Evolutionary conservation across 2,888 invertebrate species (phyloP).

Genomic region (Lasiommata megera): DNA sequence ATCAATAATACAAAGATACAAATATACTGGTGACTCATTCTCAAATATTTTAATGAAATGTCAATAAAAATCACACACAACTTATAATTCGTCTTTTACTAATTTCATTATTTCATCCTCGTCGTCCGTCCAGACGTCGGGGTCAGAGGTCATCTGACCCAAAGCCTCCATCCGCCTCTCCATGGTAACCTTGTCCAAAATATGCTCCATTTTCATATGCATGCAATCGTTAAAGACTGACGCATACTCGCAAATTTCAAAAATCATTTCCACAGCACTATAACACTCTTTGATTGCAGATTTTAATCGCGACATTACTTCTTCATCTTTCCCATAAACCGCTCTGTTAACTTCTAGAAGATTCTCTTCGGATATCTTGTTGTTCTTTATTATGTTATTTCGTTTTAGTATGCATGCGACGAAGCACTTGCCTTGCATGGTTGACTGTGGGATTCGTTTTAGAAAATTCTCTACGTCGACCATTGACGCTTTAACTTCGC

Average conservation of each 20-base stretch:
- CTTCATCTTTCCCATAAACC: constrained; percentile 64
- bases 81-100: constrained; percentile 63
- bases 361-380: constrained; percentile 53
- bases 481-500: constrained; percentile 63
- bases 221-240: constrained; percentile 73
- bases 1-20: too few species aligned
- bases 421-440: constrained; percentile 67
- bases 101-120: constrained; percentile 65
- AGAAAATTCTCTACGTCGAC: constrained; percentile 64
- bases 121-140: constrained; percentile 62
- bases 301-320: constrained; percentile 56
- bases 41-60: background rate
- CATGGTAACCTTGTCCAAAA: constrained; percentile 66
- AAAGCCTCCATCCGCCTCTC: constrained; percentile 68
- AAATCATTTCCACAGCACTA: constrained; percentile 52
- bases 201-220: constrained; percentile 75
- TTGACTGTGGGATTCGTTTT: constrained; percentile 61
- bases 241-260: constrained; percentile 71
- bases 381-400: constrained; percentile 59
- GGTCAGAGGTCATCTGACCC: constrained; percentile 58
- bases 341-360: constrained; percentile 59
- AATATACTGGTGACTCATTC: too few species aligned
- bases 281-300: constrained; percentile 56
- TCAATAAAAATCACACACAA: background rate
- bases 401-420: constrained; percentile 70